These are phyloP conservation scores for Cryptocephalus moraei DNA, from an alignment of 2,888 invertebrate species.

Conservation along the genomic window DNA sequence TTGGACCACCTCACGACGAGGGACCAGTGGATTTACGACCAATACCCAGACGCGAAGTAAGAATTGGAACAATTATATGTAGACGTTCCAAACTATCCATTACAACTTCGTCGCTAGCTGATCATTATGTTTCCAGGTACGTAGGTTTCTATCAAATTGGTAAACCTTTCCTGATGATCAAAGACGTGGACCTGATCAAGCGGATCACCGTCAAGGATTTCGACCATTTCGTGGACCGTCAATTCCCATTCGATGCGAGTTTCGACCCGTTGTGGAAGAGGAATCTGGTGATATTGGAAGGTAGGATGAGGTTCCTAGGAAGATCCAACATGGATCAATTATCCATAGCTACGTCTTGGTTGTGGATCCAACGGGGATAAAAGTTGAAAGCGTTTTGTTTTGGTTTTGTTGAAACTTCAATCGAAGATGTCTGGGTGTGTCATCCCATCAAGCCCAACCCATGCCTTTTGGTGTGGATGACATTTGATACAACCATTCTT, in stretches of 20 bases:
- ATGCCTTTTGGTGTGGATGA: too few relatives aligned
- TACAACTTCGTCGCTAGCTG: too few relatives aligned
- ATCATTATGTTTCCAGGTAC: conserved; percentile 4
- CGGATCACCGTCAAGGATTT: conserved; percentile 22
- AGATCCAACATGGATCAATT: too few relatives aligned
- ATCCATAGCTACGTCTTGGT: too few relatives aligned
- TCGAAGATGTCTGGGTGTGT: too few relatives aligned
- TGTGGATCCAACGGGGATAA: too few relatives aligned
- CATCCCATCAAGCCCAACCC: too few relatives aligned
- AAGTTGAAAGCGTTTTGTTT: too few relatives aligned
- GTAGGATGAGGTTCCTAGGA: neutral
- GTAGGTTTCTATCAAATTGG: conserved; percentile 14
- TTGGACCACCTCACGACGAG: neutral
- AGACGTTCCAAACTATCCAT: too few relatives aligned
- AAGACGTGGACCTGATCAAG: conserved; percentile 30
- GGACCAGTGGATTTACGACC: neutral
- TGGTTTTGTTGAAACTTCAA: too few relatives aligned
- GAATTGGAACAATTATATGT: too few relatives aligned
- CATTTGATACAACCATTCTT: conserved; percentile 1
- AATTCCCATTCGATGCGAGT: conserved; percentile 12
- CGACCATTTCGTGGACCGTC: conserved; percentile 23
- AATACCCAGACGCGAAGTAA: too few relatives aligned
- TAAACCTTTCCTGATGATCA: conserved; percentile 22
- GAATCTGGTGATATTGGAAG: conserved; percentile 6
- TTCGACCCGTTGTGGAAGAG: conserved; percentile 22